These are phyloP conservation scores for Planococcus citri DNA, from an alignment of 1,140 invertebrate genomes.

Conservation along the genomic window DNA sequence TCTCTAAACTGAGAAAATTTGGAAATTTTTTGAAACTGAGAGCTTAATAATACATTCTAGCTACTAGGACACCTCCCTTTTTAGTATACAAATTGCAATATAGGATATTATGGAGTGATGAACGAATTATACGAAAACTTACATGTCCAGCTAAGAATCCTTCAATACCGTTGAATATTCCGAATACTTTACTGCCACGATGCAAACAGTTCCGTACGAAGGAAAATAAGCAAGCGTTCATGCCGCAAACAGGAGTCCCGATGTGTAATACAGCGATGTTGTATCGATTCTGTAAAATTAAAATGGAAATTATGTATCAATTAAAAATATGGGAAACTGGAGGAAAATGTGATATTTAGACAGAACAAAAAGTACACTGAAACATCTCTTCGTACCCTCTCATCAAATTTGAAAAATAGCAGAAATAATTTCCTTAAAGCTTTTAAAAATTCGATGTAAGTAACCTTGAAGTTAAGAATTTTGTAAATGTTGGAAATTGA, in stretches of 20 bases:
- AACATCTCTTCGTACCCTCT: not conserved
- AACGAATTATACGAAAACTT: conserved; percentile 18
- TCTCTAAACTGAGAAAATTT: conserved; percentile 15
- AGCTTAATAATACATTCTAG: too few relatives aligned
- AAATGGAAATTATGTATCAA: not conserved
- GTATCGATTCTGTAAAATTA: conserved; percentile 45
- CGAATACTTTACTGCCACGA: conserved; percentile 73
- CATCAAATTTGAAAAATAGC: too few relatives aligned
- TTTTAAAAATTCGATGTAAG: too few relatives aligned
- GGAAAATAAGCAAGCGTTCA: conserved; percentile 93
- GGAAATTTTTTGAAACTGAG: not conserved
- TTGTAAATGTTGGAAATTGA: too few relatives aligned
- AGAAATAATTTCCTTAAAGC: too few relatives aligned
- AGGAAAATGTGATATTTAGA: too few relatives aligned
- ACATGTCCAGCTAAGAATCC: conserved; percentile 85
- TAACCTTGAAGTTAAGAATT: too few relatives aligned
- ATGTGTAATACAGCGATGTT: conserved; percentile 91
- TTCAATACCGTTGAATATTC: conserved; percentile 88
- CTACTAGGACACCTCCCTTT: too few relatives aligned
- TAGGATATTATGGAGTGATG: not conserved
- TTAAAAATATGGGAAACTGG: too few relatives aligned
- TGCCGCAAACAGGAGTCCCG: conserved; percentile 95
- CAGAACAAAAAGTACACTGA: too few relatives aligned
- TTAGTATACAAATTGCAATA: too few relatives aligned
- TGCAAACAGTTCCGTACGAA: conserved; percentile 93